Base-by-base conservation (phyloP, 1,140 invertebrate genomes). In the Zaprionus gabonicus region DNA sequence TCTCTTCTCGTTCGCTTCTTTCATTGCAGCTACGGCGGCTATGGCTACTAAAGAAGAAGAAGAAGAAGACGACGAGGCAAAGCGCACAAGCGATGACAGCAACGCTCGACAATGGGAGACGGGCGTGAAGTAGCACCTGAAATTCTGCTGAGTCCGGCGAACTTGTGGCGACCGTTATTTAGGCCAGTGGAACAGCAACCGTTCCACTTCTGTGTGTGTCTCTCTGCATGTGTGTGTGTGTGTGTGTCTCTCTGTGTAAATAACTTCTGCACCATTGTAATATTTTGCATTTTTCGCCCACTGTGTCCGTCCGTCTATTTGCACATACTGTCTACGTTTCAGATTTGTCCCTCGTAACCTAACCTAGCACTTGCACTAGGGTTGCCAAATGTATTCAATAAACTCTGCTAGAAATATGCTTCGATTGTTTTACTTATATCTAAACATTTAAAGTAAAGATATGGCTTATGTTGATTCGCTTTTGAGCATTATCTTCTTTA, bases 21-120 rank as follows among this genome's bases (percentile, higher is more conserved):
- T 87, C 84, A 41, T 87, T 88, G 76, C 85, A 88, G 85, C 71
- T 90, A 69, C 69, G 38, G 73, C 57, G 64, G 55, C 72, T 76
- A 77, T 64, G 51, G 63, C 65, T 73, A 82, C 63, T 67, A 57
- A 78, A 53, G 56, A 23, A 23, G 23, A 23, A 23, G 34, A 36
- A 36, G 34, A 36, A 38, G 58, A 78, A 46, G 56, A 51, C 56
- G 66, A 65, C 12, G 53, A 69, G 31, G 34, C 51, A 67, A 76
- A 34, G 31, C 31, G 57, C 59, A 46, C 49, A 56, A 28, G 12
- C 17, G 62, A 23, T 36, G 20, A 68, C 27, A 34, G 15, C 74
- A 46, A 67, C 34, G 58, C 38, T 27, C 49, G 46, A 46, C 36
- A 55, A 41, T 41, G n/a, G 34, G 38, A n/a, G 38, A n/a, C 13